Evolutionary conservation across 2,113 vertebrate species (phyloP).

Genomic region (Microtus richardsoni): DNA sequence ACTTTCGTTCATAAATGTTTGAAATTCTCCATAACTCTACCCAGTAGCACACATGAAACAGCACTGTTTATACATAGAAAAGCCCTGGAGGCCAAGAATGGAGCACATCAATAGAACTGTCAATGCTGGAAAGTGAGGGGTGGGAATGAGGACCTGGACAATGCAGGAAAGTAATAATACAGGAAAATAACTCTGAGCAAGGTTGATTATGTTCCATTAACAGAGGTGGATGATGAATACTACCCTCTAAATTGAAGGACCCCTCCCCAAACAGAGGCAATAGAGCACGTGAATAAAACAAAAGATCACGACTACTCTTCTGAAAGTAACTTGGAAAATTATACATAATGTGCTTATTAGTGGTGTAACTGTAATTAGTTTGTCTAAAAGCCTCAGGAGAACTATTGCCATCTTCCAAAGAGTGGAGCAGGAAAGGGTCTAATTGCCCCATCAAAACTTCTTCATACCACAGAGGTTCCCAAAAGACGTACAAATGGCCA

Average conservation of each 20-base stretch:
- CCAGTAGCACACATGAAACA: not conserved
- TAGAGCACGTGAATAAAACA: not conserved
- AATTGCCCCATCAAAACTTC: not conserved
- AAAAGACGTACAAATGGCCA: not conserved
- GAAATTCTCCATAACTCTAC: not conserved
- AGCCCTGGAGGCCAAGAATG: not conserved
- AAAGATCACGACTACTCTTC: not conserved
- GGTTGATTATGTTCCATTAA: not conserved
- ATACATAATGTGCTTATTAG: not conserved
- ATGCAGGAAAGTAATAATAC: constrained; percentile 11
- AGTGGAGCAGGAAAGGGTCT: not conserved
- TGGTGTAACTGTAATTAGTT: not conserved
- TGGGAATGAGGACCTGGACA: not conserved
- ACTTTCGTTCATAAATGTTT: not conserved
- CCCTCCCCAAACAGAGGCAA: not conserved
- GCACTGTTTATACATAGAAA: not conserved
- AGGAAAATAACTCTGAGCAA: not conserved
- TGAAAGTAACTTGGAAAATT: not conserved
- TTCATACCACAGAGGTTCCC: not conserved
- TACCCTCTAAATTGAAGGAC: not conserved
- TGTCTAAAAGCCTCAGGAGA: not conserved
- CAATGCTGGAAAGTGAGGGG: not conserved
- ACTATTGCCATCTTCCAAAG: not conserved
- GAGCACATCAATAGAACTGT: not conserved
- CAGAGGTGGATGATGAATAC: not conserved